Conservation (phyloP, 2,888 invertebrate genomes). For the Halictus ligatus region DNA sequence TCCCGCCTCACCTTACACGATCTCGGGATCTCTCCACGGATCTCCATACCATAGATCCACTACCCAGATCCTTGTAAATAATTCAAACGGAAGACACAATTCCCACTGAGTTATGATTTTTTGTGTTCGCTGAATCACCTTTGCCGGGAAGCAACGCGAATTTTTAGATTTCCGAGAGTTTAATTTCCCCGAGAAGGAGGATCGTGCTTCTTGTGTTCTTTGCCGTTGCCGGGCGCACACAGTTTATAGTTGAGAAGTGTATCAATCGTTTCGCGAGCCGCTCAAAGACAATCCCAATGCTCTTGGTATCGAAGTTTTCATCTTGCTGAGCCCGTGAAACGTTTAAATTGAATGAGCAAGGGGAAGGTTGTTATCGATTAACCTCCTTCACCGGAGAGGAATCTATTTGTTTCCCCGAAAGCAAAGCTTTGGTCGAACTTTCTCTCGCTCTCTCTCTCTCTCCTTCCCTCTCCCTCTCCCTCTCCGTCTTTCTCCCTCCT, state of each 20-base stretch:
- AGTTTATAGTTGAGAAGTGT: not conserved
- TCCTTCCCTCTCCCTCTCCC: too few relatives aligned
- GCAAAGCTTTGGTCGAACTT: not conserved
- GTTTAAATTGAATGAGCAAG: conserved; percentile 17
- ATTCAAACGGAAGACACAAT: not conserved
- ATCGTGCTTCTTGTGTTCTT: not conserved
- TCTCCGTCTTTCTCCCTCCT: too few relatives aligned
- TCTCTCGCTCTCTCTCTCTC: not conserved
- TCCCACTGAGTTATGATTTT: not conserved
- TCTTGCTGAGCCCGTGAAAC: not conserved
- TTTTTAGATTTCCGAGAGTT: not conserved
- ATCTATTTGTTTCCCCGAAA: conserved; percentile 40
- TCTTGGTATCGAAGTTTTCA: not conserved
- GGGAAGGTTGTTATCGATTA: conserved; percentile 53
- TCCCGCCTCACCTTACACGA: not conserved
- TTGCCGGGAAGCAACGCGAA: not conserved
- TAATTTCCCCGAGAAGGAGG: not conserved
- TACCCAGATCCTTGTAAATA: not conserved
- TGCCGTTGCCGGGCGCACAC: not conserved
- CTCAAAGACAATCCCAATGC: not conserved
- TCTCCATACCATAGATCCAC: not conserved
- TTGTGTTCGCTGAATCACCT: not conserved
- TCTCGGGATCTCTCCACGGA: not conserved
- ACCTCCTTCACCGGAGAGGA: conserved; percentile 36
- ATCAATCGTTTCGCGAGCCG: not conserved